A percentile compares a stretch with the other conserved stretches of the same genome.
phyloP scores from a whole-genome alignment of 2,113 vertebrate genomes.

The Tychaedon coryphoeus region DNA sequence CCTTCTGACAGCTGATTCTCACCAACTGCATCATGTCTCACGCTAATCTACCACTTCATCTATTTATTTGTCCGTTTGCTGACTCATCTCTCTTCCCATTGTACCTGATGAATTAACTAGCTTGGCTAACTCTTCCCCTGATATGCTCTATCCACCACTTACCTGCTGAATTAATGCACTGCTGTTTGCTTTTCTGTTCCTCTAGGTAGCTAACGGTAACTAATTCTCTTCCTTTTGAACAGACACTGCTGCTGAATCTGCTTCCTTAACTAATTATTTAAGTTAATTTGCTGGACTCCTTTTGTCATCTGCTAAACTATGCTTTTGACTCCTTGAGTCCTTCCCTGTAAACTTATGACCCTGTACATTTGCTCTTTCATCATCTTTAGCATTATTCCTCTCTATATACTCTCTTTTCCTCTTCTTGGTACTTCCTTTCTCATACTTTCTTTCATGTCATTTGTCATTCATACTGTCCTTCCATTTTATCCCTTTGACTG shows the following conservation, averaged over 20 bases:
- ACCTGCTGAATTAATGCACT: background rate
- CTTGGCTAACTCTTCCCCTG: background rate
- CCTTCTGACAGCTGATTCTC: background rate
- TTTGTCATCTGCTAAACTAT: background rate
- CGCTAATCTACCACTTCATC: background rate
- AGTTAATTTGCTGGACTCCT: background rate
- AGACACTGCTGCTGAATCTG: background rate
- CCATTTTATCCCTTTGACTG: background rate
- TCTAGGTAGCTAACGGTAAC: background rate
- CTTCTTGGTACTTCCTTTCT: background rate
- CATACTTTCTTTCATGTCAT: background rate
- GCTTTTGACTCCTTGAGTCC: background rate
- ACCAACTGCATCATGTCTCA: background rate
- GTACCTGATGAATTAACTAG: background rate
- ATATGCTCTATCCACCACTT: background rate
- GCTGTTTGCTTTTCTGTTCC: background rate
- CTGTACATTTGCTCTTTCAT: background rate
- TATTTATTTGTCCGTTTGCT: constrained; percentile 16
- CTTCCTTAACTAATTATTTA: background rate
- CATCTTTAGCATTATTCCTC: background rate
- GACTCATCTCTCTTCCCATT: background rate
- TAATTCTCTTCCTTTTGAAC: background rate
- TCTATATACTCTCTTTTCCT: background rate
- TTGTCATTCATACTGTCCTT: background rate
- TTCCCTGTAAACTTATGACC: background rate